Conservation (phyloP, 2,888 invertebrate species). For the Troilus luridus region DNA sequence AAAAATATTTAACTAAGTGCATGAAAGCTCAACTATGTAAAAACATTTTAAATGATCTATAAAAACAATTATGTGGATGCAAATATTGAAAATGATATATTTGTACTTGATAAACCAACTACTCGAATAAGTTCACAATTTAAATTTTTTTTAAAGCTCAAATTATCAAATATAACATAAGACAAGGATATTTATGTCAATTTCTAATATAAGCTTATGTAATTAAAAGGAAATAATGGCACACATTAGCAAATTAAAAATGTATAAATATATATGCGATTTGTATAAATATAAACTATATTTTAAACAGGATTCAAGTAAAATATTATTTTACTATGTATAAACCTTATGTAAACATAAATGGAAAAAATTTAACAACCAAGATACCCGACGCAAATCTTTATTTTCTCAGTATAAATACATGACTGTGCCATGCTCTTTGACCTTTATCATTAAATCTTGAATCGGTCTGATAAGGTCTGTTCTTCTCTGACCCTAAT, state of each 20-base stretch:
- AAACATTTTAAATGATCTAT: neutral
- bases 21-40: neutral
- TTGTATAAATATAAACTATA: neutral
- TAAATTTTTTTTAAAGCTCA: neutral
- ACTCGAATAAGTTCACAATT: neutral
- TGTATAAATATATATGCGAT: neutral
- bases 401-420: neutral
- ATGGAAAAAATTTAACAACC: neutral
- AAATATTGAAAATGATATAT: neutral
- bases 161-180: too few relatives aligned
- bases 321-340: neutral
- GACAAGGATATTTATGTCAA: too few relatives aligned
- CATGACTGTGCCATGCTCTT: neutral
- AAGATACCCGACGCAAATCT: conserved; percentile 1
- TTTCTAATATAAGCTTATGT: too few relatives aligned
- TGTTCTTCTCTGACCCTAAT: neutral
- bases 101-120: neutral
- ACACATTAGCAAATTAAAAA: too few relatives aligned
- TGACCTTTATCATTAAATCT: conserved; percentile 18
- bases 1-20: neutral
- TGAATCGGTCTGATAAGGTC: conserved; percentile 4
- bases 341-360: neutral
- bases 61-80: too few relatives aligned
- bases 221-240: too few relatives aligned
- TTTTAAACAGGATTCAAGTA: neutral